phyloP scores from a whole-genome alignment of 2,113 vertebrate species.

The Epinephelus cyanopodus region DNA sequence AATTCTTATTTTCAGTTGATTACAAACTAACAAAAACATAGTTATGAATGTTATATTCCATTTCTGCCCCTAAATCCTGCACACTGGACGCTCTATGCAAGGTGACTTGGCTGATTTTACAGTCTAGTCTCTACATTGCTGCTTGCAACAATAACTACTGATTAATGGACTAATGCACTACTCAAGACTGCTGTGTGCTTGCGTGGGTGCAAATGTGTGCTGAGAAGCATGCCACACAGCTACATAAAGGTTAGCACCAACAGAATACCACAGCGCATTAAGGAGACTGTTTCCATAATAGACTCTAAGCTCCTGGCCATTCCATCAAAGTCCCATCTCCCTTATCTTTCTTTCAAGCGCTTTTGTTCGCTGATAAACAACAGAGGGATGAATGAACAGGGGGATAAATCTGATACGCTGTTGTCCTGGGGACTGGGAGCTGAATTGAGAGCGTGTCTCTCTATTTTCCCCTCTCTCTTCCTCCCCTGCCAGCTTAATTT shows the following conservation, averaged over 20 bases:
- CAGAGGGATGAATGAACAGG: slow-evolving; percentile 53
- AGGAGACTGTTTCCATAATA: slow-evolving; percentile 55
- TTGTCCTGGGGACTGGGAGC: slow-evolving; percentile 46
- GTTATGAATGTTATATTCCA: too few species aligned
- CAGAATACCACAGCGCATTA: slow-evolving; percentile 47
- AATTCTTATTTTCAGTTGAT: too few species aligned
- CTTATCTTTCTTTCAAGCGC: slow-evolving; percentile 54
- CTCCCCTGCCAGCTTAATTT: slow-evolving; percentile 61
- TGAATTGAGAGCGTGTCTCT: slow-evolving; percentile 52
- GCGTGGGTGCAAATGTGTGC: not conserved
- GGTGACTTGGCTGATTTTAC: too few species aligned
- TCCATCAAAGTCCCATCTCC: slow-evolving; percentile 66
- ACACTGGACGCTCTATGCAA: too few species aligned
- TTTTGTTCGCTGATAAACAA: slow-evolving; percentile 70
- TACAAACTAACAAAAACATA: too few species aligned
- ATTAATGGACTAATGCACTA: slow-evolving; percentile 1
- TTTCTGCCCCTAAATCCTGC: too few species aligned
- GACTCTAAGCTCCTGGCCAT: slow-evolving; percentile 52
- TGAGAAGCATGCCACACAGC: slow-evolving; percentile 22
- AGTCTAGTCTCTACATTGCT: not conserved
- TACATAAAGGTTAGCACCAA: slow-evolving; percentile 36
- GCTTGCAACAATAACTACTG: slow-evolving; percentile 1
- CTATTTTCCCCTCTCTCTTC: slow-evolving; percentile 32
- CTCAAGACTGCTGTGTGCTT: not conserved
- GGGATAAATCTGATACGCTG: slow-evolving; percentile 64